Conservation (phyloP, 2,113 vertebrate species). For the Neomonachus schauinslandi region DNA sequence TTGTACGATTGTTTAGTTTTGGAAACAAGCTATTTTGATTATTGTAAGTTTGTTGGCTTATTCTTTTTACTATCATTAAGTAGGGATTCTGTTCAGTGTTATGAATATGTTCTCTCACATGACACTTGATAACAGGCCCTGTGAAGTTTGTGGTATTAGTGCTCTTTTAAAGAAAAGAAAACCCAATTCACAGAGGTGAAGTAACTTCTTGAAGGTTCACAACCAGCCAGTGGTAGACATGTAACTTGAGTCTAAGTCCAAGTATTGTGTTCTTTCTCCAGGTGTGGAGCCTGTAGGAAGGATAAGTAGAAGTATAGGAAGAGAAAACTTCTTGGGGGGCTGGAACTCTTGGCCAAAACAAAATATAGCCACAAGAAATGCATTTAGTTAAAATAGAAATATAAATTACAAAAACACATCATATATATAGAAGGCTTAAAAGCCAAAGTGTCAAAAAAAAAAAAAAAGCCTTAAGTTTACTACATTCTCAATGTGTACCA, state of each 20-base stretch:
- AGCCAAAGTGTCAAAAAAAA: background rate
- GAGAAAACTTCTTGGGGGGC: background rate
- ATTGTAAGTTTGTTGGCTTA: background rate
- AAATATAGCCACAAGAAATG: background rate
- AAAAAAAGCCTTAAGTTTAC: background rate
- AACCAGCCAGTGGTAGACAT: background rate
- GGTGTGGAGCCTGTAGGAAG: background rate
- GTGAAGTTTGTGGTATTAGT: background rate
- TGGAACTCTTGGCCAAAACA: background rate
- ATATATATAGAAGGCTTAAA: background rate
- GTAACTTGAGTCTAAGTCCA: background rate
- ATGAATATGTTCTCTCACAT: background rate
- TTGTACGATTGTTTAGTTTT: background rate
- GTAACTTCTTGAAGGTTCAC: background rate
- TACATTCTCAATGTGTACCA: background rate
- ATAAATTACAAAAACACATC: background rate
- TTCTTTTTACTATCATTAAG: background rate
- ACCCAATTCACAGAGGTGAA: background rate
- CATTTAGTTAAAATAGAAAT: background rate
- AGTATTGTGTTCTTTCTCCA: background rate
- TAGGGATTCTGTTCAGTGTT: background rate
- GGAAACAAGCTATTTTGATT: background rate
- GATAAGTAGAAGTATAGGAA: background rate
- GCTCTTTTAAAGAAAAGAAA: background rate
- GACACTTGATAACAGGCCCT: background rate